These are phyloP conservation scores for Ctenosaura bakeri DNA, from an alignment of 2,797 vertebrate species.

Conservation along the genomic window DNA sequence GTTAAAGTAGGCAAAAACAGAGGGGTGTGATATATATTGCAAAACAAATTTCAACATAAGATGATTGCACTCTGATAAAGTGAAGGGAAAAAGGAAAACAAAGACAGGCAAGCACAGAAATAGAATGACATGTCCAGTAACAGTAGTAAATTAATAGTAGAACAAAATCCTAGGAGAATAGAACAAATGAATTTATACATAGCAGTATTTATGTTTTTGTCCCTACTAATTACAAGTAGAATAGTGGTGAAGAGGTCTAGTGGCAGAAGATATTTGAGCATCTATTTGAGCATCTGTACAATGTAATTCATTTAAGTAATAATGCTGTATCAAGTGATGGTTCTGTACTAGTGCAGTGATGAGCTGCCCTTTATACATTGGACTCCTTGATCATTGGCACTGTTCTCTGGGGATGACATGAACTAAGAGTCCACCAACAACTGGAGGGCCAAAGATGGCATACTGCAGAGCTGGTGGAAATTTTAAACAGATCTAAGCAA, in stretches of 20 bases:
- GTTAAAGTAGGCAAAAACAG: slow-evolving; percentile 12
- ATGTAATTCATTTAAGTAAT: neutral
- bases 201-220: neutral
- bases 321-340: neutral
- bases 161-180: neutral
- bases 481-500: neutral
- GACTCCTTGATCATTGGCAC: neutral
- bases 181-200: neutral
- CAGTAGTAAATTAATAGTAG: neutral
- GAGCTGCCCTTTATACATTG: neutral
- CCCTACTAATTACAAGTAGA: neutral
- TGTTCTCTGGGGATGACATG: neutral
- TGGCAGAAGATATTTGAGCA: neutral
- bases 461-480: neutral
- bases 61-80: slow-evolving; percentile 10
- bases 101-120: neutral
- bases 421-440: neutral
- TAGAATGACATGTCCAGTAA: neutral
- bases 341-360: neutral
- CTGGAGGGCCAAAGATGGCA: neutral
- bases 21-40: slow-evolving; percentile 1
- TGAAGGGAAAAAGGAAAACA: slow-evolving; percentile 32
- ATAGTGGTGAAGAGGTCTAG: neutral
- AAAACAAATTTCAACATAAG: slow-evolving; percentile 33
- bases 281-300: neutral